Conservation (phyloP, 2,797 vertebrate species). For the Carapus acus region DNA sequence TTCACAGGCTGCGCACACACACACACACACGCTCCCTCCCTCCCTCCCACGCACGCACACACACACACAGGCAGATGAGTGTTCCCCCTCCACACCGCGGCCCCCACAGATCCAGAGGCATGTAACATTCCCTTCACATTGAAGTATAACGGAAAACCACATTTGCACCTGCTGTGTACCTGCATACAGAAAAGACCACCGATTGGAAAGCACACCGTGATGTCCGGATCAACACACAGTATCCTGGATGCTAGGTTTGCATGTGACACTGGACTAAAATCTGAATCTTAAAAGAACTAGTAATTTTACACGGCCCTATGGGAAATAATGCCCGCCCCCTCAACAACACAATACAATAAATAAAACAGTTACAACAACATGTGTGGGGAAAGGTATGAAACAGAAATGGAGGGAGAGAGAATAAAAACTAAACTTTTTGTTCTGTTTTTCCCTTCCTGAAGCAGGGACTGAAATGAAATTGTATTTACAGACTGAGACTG, state of each 20-base stretch:
- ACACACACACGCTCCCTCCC: no score
- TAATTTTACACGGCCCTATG: slow-evolving; percentile 36
- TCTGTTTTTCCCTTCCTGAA: slow-evolving; percentile 64
- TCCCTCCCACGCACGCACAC: slow-evolving; percentile 32
- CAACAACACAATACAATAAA: slow-evolving; percentile 68
- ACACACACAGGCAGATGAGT: slow-evolving; percentile 25
- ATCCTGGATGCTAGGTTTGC: slow-evolving; percentile 66
- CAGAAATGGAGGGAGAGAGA: slow-evolving; percentile 70
- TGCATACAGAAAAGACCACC: slow-evolving; percentile 43
- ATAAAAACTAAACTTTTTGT: slow-evolving; percentile 71
- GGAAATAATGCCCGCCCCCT: slow-evolving; percentile 19
- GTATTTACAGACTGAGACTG: slow-evolving; percentile 76
- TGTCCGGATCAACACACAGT: slow-evolving; percentile 64
- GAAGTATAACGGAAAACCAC: slow-evolving; percentile 59
- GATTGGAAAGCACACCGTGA: slow-evolving; percentile 45
- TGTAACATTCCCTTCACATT: slow-evolving; percentile 71
- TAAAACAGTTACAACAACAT: slow-evolving; percentile 67
- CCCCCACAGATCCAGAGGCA: slow-evolving; percentile 52
- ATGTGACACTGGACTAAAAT: slow-evolving; percentile 55
- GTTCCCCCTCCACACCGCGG: slow-evolving; percentile 28
- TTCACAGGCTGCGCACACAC: no score
- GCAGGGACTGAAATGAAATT: slow-evolving; percentile 70
- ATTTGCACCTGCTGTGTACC: slow-evolving; percentile 55
- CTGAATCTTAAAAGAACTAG: slow-evolving; percentile 36
- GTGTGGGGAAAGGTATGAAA: slow-evolving; percentile 46